Percentiles rank a stretch among this genome's conserved stretches.
phyloP scores from a whole-genome alignment of 2,797 vertebrate genomes.

The Eidolon dupreanum region DNA sequence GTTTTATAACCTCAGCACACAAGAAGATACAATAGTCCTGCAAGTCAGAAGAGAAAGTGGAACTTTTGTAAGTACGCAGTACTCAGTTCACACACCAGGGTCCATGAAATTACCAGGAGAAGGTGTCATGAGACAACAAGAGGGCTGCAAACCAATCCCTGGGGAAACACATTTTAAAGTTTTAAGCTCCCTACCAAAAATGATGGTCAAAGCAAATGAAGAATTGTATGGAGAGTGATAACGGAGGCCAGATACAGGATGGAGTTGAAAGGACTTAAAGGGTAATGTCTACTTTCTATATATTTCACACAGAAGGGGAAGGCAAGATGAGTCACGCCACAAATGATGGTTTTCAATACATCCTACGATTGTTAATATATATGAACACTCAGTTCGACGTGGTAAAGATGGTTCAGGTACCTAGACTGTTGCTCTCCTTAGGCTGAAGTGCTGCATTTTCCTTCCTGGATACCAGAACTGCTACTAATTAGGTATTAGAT shows the following conservation, averaged over 20 bases:
- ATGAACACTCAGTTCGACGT: background rate
- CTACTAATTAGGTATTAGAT: background rate
- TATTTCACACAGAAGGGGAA: background rate
- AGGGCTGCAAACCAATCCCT: background rate
- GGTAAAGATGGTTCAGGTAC: background rate
- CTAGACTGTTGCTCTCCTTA: background rate
- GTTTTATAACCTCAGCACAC: background rate
- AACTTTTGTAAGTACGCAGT: background rate
- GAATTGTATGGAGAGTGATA: background rate
- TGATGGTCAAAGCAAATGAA: background rate
- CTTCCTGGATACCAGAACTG: background rate
- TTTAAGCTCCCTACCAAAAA: background rate
- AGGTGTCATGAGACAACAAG: background rate
- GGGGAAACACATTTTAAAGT: background rate
- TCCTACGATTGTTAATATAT: background rate
- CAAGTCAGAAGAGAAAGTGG: background rate
- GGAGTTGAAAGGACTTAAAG: background rate
- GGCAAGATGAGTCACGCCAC: background rate
- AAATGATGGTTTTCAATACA: background rate
- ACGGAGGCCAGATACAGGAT: background rate
- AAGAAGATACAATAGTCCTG: background rate
- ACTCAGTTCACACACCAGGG: background rate
- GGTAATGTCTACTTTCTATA: background rate
- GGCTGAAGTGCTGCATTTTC: background rate
- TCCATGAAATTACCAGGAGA: background rate